These are phyloP conservation scores for Paracyprichromis sp. DNA, from an alignment of 2,113 vertebrate species.

Conservation along the genomic window DNA sequence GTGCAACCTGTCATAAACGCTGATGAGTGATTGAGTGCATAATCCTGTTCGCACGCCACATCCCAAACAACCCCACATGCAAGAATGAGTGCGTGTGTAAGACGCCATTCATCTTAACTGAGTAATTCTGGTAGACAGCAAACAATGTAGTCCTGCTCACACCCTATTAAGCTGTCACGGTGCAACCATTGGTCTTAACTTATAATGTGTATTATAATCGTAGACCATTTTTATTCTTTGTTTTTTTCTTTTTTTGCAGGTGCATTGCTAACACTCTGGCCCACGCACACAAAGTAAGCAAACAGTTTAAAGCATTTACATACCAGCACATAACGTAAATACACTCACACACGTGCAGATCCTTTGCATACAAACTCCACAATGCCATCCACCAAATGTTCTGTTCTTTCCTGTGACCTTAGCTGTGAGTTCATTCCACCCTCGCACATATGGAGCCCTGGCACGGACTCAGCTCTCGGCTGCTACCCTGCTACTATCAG, in stretches of 20 bases:
- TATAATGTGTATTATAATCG: background rate
- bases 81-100: background rate
- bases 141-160: constrained; percentile 34
- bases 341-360: background rate
- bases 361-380: background rate
- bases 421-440: constrained; percentile 37
- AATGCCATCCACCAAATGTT: constrained; percentile 14
- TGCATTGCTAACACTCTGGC: background rate
- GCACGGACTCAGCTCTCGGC: constrained; percentile 26
- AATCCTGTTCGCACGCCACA: constrained; percentile 44
- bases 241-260: background rate
- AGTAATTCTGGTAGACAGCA: constrained; percentile 21
- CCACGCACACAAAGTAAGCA: background rate
- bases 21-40: constrained; percentile 31
- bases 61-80: background rate
- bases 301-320: background rate
- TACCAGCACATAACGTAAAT: background rate
- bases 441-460: constrained; percentile 54
- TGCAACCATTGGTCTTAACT: constrained; percentile 1
- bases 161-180: constrained; percentile 30
- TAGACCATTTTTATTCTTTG: background rate
- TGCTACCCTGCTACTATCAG: constrained; percentile 59
- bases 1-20: constrained; percentile 11
- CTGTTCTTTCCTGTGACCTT: constrained; percentile 45
- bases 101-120: constrained; percentile 18